Evolutionary conservation across 2,797 vertebrate genomes (phyloP), one percentile per base, ranked within the genome.

Genomic region (Notolabrus celidotus): DNA sequence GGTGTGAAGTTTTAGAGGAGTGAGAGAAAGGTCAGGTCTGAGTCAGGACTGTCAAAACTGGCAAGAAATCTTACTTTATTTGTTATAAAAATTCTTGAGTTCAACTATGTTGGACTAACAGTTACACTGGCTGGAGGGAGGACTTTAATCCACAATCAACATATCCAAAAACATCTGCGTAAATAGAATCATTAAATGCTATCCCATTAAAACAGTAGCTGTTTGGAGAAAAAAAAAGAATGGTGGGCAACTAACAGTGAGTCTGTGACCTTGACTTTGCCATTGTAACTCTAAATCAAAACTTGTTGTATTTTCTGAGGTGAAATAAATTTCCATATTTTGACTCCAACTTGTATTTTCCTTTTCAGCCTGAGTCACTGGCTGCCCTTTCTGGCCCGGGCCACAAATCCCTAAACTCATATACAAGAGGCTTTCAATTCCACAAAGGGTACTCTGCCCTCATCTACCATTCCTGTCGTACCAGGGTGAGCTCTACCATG

Each of bases 381-480:
- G 50, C 43, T 84, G 82, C 59, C 84, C 74, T 85, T 77, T 82
- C 50, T 7, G 31, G 56, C 47, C 70, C 38, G 5, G 11, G 53
- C 41, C 50, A 52, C 76, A 78, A 61, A 76, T 83, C 82, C 84
- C 82, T 63, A 74, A 86, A 77, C 74, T 71, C 72, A 75, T 65
- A 67, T 69, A 73, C 59, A 75, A 72, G 62, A 64, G 59, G 34
- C 67, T 79, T 82, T 79, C 61, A 82, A 56, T 77, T 80, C 76
- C 74, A 79, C 61, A 73, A 84, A 85, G 80, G 39, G 38, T 70
- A 46, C 54, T 62, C 42, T 70, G 68, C 42, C 77, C 73, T 79
- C 69, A 84, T 88, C 74, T 71, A 10, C 60, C 66, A 82, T 86
- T 82, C 86, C 51, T 75, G 56, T 57, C 60, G 9, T 55, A 54